A percentile compares a stretch with the other conserved stretches of the same genome.
Evolutionary conservation across 2,888 invertebrate species (phyloP).

Genomic region (Euphydryas editha): DNA sequence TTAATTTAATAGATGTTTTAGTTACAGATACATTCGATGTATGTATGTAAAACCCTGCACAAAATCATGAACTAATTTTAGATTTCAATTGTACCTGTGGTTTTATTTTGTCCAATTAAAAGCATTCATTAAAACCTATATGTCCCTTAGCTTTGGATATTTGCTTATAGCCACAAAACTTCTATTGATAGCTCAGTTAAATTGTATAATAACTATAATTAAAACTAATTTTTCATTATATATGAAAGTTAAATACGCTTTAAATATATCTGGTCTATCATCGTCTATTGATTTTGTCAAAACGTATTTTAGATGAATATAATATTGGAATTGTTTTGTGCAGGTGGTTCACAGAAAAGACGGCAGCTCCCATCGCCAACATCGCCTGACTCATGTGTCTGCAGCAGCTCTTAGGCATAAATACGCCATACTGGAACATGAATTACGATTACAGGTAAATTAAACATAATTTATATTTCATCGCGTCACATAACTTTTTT

Average conservation of each 20-base stretch:
- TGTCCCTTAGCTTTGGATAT: background rate
- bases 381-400: constrained; percentile 70
- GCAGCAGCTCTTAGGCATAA: constrained; percentile 76
- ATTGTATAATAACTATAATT: background rate
- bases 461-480: constrained; percentile 8
- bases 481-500: background rate
- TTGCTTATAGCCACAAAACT: background rate
- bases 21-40: constrained; percentile 2
- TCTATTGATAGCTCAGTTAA: background rate
- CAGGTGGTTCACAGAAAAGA: constrained; percentile 79
- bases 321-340: background rate
- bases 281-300: background rate
- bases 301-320: background rate
- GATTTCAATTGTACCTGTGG: background rate
- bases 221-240: background rate
- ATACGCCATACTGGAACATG: constrained; percentile 79
- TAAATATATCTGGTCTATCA: background rate
- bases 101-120: background rate
- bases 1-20: constrained; percentile 5
- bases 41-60: constrained; percentile 2
- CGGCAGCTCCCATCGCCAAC: constrained; percentile 60
- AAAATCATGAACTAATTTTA: background rate
- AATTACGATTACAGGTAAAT: constrained; percentile 73
- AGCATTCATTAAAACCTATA: background rate
- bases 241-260: background rate